A percentile compares a stretch with the other conserved stretches of the same genome.
phyloP scores from a whole-genome alignment of 2,888 invertebrate genomes.

The Chrysodeixis includens region DNA sequence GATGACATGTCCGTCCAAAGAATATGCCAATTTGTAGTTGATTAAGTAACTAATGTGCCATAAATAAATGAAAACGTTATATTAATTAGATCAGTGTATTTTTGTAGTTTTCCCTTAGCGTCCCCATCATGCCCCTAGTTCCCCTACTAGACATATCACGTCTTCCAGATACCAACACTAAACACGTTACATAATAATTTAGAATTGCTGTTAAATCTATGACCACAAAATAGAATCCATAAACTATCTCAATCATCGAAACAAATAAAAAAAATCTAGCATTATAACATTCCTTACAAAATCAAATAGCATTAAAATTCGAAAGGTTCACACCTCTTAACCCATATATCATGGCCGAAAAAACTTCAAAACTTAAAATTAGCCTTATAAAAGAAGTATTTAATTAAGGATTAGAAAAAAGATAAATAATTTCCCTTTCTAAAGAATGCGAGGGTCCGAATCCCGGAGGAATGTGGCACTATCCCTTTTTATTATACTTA shows the following conservation, averaged over 20 bases:
- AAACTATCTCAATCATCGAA: slow-evolving; percentile 44
- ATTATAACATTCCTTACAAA: slow-evolving; percentile 38
- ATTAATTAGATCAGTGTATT: too few relatives aligned
- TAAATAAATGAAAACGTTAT: too few relatives aligned
- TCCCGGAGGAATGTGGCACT: slow-evolving; percentile 79
- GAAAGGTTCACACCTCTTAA: slow-evolving; percentile 63
- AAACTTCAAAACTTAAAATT: slow-evolving; percentile 67
- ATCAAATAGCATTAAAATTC: slow-evolving; percentile 40
- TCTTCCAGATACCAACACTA: too few relatives aligned
- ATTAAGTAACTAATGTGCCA: too few relatives aligned
- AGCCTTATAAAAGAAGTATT: slow-evolving; percentile 65
- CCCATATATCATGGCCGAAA: slow-evolving; percentile 66
- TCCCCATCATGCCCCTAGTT: too few relatives aligned
- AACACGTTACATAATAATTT: too few relatives aligned
- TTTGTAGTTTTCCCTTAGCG: too few relatives aligned
- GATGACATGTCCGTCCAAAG: too few relatives aligned
- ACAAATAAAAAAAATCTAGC: slow-evolving; percentile 55
- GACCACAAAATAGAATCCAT: not conserved
- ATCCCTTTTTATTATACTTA: slow-evolving; percentile 81
- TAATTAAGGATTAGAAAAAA: slow-evolving; percentile 72
- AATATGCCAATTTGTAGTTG: too few relatives aligned
- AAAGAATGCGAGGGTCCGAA: slow-evolving; percentile 71
- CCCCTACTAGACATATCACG: too few relatives aligned
- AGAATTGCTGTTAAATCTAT: too few relatives aligned
- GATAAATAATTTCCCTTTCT: slow-evolving; percentile 80